phyloP scores from a whole-genome alignment of 2,888 invertebrate genomes.

The Schizaphis graminum region DNA sequence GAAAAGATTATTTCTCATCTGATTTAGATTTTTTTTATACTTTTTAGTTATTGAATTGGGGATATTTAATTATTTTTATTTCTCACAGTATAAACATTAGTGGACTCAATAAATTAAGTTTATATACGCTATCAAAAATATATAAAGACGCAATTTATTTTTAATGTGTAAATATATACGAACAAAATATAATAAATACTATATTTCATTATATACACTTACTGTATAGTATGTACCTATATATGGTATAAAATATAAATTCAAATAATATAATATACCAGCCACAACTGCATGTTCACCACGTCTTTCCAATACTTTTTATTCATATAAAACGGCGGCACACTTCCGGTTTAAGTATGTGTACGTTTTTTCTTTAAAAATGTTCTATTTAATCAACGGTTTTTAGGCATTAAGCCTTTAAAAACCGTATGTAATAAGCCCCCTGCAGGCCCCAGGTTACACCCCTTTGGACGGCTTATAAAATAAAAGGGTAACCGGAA shows the following conservation, averaged over 20 bases:
- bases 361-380: slow-evolving; percentile 42
- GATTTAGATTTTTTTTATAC: background rate
- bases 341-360: slow-evolving; percentile 64
- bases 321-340: slow-evolving; percentile 59
- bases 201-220: background rate
- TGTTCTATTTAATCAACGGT: slow-evolving; percentile 58
- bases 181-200: background rate
- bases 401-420: slow-evolving; percentile 61
- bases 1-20: background rate
- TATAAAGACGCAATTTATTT: background rate
- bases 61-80: background rate
- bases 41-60: background rate
- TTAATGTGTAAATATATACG: too few relatives aligned
- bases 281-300: slow-evolving; percentile 20
- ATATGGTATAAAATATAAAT: background rate
- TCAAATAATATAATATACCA: background rate
- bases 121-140: background rate
- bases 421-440: slow-evolving; percentile 61
- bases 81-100: background rate
- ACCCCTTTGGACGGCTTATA: slow-evolving; percentile 53
- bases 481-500: slow-evolving; percentile 66
- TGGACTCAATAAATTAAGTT: background rate
- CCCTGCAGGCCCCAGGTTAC: slow-evolving; percentile 58
- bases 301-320: slow-evolving; percentile 48
- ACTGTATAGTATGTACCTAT: background rate